phyloP scores from a whole-genome alignment of 2,113 vertebrate species.

The Dicerorhinus sumatrensis region DNA sequence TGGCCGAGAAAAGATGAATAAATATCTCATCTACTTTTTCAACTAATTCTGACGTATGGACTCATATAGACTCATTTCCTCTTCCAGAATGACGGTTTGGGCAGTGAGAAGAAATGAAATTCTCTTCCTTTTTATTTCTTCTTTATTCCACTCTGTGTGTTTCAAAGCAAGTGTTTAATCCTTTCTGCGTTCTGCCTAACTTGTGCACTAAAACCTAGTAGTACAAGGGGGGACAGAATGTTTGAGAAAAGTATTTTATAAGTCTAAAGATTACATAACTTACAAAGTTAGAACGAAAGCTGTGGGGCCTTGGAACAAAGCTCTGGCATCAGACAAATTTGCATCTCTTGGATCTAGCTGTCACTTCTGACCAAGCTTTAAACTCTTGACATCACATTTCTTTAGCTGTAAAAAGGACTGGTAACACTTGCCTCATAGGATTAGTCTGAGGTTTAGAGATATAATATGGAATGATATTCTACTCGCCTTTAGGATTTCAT shows the following conservation, averaged over 20 bases:
- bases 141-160: not conserved
- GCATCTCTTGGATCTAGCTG: not conserved
- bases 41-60: not conserved
- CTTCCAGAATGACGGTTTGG: not conserved
- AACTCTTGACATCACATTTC: not conserved
- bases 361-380: not conserved
- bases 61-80: not conserved
- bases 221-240: not conserved
- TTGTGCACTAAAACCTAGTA: not conserved
- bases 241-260: not conserved
- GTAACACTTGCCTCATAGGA: not conserved
- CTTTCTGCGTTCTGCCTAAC: not conserved
- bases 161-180: not conserved
- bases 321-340: not conserved
- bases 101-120: not conserved
- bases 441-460: not conserved
- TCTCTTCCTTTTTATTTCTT: not conserved
- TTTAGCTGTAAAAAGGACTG: not conserved
- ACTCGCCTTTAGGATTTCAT: not conserved
- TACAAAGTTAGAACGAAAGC: not conserved
- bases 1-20: not conserved
- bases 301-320: fast-evolving
- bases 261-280: not conserved
- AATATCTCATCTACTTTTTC: not conserved
- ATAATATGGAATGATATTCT: not conserved